Percentiles rank a stretch among this genome's conserved stretches.
Conservation (phyloP, 2,113 vertebrate species). For the Ursus arctos region DNA sequence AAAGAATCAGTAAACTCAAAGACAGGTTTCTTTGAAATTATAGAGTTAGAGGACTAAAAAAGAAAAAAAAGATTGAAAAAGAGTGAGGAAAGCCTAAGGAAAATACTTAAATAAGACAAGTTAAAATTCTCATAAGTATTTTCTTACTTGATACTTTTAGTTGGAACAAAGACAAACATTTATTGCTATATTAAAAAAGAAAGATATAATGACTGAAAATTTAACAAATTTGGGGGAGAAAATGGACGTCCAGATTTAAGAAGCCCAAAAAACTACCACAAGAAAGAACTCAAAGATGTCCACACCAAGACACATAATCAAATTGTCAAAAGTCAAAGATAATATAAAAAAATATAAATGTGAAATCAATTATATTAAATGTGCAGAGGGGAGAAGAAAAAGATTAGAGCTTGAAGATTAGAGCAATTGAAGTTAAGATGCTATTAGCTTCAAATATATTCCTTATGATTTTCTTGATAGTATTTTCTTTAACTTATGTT, state of each 20-base stretch:
- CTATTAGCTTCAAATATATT: not conserved
- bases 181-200: not conserved
- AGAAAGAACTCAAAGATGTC: not conserved
- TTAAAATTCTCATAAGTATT: not conserved
- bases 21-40: not conserved
- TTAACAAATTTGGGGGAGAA: not conserved
- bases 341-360: not conserved
- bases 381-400: not conserved
- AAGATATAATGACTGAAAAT: not conserved
- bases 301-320: not conserved
- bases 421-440: not conserved
- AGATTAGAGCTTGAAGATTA: not conserved
- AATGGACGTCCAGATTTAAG: not conserved
- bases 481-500: not conserved
- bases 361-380: not conserved
- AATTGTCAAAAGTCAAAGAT: not conserved
- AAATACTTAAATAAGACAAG: no score
- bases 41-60: not conserved
- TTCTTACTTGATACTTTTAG: not conserved
- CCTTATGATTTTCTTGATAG: not conserved
- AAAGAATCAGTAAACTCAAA: not conserved
- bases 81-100: not conserved
- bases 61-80: not conserved
- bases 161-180: not conserved
- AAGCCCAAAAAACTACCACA: not conserved